These are phyloP conservation scores for Psittacara wagleri DNA, from an alignment of 2,113 vertebrate species.

Conservation along the genomic window DNA sequence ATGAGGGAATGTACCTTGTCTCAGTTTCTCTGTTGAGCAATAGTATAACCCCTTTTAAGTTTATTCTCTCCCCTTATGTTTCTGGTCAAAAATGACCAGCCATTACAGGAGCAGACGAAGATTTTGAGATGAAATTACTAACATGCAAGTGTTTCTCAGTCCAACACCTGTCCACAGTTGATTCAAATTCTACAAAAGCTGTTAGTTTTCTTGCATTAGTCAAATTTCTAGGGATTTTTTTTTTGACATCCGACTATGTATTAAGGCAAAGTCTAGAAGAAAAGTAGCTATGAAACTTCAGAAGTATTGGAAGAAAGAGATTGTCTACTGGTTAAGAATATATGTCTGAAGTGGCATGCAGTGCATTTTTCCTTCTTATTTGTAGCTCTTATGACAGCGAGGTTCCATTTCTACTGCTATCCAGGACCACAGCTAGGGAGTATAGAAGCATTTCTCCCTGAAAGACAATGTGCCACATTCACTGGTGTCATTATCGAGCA, in stretches of 20 bases:
- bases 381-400: not conserved
- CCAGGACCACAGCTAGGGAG: not conserved
- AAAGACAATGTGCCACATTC: not conserved
- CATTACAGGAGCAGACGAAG: not conserved
- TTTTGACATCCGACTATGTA: not conserved
- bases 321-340: not conserved
- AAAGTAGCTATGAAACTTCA: not conserved
- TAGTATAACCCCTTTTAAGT: not conserved
- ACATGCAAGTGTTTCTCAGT: not conserved
- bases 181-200: not conserved
- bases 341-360: not conserved
- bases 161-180: not conserved
- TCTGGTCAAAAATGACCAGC: not conserved
- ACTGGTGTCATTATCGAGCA: not conserved
- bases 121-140: not conserved
- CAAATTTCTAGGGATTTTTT: not conserved
- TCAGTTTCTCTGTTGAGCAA: not conserved
- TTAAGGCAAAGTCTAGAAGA: not conserved
- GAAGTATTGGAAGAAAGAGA: accelerated
- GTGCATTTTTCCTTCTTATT: not conserved
- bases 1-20: not conserved
- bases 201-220: not conserved
- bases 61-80: not conserved
- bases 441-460: not conserved
- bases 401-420: not conserved